Base-by-base conservation (phyloP, 2,797 vertebrate genomes). In the Gymnothorax reevesii region DNA sequence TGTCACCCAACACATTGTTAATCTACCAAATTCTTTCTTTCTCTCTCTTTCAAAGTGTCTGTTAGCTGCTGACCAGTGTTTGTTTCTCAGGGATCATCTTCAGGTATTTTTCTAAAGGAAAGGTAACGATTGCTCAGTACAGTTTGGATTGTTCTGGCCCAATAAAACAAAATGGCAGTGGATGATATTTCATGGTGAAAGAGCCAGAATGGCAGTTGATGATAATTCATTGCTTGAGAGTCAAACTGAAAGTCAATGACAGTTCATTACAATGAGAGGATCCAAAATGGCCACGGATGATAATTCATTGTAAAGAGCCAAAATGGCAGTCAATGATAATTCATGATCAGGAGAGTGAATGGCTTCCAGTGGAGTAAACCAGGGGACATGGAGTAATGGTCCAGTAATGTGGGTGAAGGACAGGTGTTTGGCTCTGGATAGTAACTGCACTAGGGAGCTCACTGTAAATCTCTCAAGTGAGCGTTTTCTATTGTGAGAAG, bases 241-340 rank as follows among this genome's bases (percentile, higher is more conserved):
- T 96, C 97, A 95, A 95, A 95, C 96, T 98, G 97, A 97, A 97
- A 99, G 97, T 97, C 97, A 97, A 97, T 98, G 97, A 98, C 98
- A 98, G 98, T 97, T 98, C 97, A 97, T 97, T 97, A 97, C 97
- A 97, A 96, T 93, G 93, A 97, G 96, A 13, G 97, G 96, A 95
- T 94, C 96, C 96, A 95, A 95, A 95, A 96, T 98, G 97, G 97
- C 97, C 98, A 97, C 97, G 97, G 97, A 97, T 98, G 97, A 99
- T 98, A 98, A 98, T 97, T 98, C 97, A 97, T 97, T 42, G 97
- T 97, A 97, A 52, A 79, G 75, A 97, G 96, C 95, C 96, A 95
- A 95, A 95, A 96, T 98, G 97, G 97, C 98, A 98, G 97, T 97
- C 97, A 97, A 97, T 98, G 97, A 99, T 99, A 98, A 98, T 97